Base-by-base conservation (phyloP, 2,797 vertebrate species). In the Gallinago solitaria region DNA sequence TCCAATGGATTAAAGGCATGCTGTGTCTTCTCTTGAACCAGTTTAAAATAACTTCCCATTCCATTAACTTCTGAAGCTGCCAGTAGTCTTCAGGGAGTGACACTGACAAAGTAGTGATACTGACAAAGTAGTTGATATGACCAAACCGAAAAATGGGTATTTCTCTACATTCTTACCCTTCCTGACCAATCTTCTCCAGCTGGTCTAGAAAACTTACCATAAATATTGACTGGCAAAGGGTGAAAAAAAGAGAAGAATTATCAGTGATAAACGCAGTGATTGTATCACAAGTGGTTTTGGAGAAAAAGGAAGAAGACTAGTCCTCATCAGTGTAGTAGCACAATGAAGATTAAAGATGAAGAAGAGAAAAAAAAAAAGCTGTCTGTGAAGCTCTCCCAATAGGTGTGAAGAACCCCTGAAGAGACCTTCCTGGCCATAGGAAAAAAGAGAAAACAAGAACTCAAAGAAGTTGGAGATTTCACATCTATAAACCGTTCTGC, bases 11-110 rank as follows among this genome's bases (percentile, higher is more conserved):
- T 87, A 91, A 91, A 93, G 43, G 68, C 33, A 68, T 28, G 30
- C 14, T 37, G 17, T 56, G 68, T 35, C 74, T 93, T 75, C 69
- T 88, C 76, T 75, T 88, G 84, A 93, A 93, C 24, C 33, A 59
- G 20, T 54, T 92, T 87, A 92, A 93, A 93, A 69, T 50, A 93
- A 71, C 41, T 89, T 83, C 82, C 87, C 35, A 68, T 95, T 91
- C 75, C 87, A 92, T 87, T 86, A 94, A 90, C 83, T 93, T 83
- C 89, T 83, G 53, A 91, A 92, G 93, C 75, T 37, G 41, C 45
- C 84, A 80, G 60, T 25, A 85, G 79, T 82, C 78, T 56, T 86
- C 50, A 57, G 78, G 43, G 60, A 93, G 68, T 60, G 75, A 83
- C 87, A 90, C 48, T 60, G 90, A 92, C 75, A 80, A 92, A 91